phyloP scores from a whole-genome alignment of 2,888 invertebrate species.

The Eulithis prunata region DNA sequence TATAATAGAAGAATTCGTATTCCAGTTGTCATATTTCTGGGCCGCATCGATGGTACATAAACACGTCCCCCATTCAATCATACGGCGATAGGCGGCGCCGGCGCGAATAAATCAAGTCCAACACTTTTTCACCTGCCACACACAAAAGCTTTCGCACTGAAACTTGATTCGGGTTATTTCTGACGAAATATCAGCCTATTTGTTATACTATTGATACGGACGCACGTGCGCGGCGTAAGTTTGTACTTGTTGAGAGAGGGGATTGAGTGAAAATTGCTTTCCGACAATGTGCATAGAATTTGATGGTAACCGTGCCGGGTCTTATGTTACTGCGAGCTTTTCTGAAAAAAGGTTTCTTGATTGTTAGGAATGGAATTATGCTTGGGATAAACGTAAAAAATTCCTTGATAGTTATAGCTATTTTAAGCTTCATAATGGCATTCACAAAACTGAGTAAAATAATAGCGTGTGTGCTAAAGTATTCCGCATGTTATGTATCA shows the following conservation, averaged over 20 bases:
- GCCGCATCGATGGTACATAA: constrained; percentile 71
- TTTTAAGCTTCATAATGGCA: background rate
- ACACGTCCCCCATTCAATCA: constrained; percentile 83
- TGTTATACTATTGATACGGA: constrained; percentile 83
- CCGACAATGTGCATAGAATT: constrained; percentile 80
- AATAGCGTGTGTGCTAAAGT: too few relatives aligned
- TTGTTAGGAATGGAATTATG: constrained; percentile 41
- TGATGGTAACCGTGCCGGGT: constrained; percentile 64
- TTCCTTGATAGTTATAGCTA: constrained; percentile 20
- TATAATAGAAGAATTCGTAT: constrained; percentile 55
- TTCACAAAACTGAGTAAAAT: too few relatives aligned
- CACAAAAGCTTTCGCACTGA: constrained; percentile 82
- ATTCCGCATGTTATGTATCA: too few relatives aligned
- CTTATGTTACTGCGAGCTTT: constrained; percentile 44
- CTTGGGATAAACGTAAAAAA: constrained; percentile 32
- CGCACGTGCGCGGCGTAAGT: constrained; percentile 81
- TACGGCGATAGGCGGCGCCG: constrained; percentile 79
- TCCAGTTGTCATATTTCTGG: constrained; percentile 79
- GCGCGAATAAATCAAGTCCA: constrained; percentile 81
- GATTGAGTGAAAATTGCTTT: constrained; percentile 82
- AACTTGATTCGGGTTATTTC: constrained; percentile 84
- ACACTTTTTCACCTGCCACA: constrained; percentile 85
- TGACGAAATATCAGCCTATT: constrained; percentile 84
- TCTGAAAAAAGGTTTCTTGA: constrained; percentile 43
- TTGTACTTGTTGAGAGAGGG: constrained; percentile 81